Percentiles rank a stretch among this genome's conserved stretches.
Conservation (phyloP, 2,888 invertebrate species). For the Microchrysa polita region DNA sequence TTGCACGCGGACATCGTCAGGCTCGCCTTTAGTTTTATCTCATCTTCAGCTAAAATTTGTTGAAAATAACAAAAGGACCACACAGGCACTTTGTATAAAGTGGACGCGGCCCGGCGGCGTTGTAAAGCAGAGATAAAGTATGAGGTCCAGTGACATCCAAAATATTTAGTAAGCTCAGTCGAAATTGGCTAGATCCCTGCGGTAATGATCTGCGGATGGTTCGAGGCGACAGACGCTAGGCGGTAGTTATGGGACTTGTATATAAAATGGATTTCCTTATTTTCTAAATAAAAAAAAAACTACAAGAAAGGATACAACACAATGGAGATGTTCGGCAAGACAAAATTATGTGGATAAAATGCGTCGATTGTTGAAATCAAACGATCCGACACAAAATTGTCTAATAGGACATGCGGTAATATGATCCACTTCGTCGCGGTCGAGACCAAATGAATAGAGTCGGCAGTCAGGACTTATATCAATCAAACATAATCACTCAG, state of each 20-base stretch:
- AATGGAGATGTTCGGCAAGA: slow-evolving; percentile 7
- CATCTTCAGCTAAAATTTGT: slow-evolving; percentile 47
- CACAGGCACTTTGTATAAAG: slow-evolving; percentile 47
- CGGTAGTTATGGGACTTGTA: background rate
- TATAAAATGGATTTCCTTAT: no score
- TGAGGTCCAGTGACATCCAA: slow-evolving; percentile 31
- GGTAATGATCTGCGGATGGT: no score
- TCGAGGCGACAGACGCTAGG: background rate
- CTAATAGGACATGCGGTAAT: slow-evolving; percentile 47
- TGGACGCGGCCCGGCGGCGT: slow-evolving; percentile 31
- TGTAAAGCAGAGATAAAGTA: slow-evolving; percentile 31
- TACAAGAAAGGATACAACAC: background rate
- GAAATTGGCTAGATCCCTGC: background rate
- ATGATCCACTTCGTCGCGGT: slow-evolving; percentile 29
- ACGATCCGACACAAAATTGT: slow-evolving; percentile 47
- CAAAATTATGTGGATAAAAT: slow-evolving; percentile 48
- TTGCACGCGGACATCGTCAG: slow-evolving; percentile 45
- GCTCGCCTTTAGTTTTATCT: slow-evolving; percentile 49
- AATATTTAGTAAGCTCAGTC: slow-evolving; percentile 8
- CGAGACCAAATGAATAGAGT: slow-evolving; percentile 12
- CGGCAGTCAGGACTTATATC: slow-evolving; percentile 13
- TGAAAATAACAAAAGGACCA: slow-evolving; percentile 51
- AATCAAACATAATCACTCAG: slow-evolving; percentile 5
- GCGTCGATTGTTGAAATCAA: slow-evolving; percentile 46
- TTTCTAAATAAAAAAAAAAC: background rate